Conservation (phyloP, 2,113 vertebrate species). For the Dolichallabes microphthalmus region DNA sequence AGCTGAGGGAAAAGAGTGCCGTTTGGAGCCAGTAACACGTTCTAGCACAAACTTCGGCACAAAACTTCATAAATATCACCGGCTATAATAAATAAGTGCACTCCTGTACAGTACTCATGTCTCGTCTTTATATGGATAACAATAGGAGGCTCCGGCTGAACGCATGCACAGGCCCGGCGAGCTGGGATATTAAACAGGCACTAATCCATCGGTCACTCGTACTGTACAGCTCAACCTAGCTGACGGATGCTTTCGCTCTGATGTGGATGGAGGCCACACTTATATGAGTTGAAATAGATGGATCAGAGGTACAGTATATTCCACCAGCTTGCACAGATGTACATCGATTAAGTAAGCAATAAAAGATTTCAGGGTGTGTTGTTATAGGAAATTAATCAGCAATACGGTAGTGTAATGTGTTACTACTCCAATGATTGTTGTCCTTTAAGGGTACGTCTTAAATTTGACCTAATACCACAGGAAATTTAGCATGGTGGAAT, state of each 20-base stretch:
- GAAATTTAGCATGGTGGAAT: background rate
- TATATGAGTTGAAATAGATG: conserved; percentile 5
- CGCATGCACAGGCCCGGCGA: conserved; percentile 6
- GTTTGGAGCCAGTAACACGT: background rate
- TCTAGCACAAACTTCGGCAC: conserved; percentile 12
- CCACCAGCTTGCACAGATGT: background rate
- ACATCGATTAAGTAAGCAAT: background rate
- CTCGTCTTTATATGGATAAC: conserved; percentile 8
- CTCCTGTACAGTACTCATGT: background rate
- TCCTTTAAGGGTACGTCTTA: background rate
- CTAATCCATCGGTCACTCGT: conserved; percentile 2
- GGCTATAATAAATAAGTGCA: conserved; percentile 14
- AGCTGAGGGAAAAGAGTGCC: background rate
- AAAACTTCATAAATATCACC: background rate
- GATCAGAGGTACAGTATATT: background rate
- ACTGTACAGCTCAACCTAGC: background rate
- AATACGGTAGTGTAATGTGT: background rate
- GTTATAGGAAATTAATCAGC: background rate
- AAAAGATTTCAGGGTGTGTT: background rate
- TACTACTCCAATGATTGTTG: background rate
- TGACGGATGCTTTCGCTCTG: background rate
- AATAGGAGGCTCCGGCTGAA: conserved; percentile 19
- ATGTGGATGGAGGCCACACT: background rate
- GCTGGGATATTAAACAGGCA: conserved; percentile 20
- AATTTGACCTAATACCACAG: background rate